phyloP scores from a whole-genome alignment of 2,888 invertebrate genomes.

The Luperina nickerlii region DNA sequence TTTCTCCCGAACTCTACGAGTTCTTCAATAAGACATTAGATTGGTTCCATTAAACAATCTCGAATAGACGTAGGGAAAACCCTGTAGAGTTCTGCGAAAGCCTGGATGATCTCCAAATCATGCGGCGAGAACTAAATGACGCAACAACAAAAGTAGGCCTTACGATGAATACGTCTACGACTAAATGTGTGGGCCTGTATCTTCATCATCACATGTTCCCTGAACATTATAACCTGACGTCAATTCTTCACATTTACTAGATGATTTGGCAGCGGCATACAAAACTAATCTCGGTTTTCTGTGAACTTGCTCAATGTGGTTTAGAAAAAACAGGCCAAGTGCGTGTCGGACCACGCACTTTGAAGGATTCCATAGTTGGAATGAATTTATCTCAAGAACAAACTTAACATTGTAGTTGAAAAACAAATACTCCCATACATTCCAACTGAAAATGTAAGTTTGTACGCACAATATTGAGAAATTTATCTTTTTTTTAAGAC shows the following conservation, averaged over 20 bases:
- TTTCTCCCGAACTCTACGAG: background rate
- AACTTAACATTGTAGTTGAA: too few species aligned
- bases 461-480: too few species aligned
- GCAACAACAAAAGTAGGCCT: constrained; percentile 35
- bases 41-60: constrained; percentile 1
- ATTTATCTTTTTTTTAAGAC: too few species aligned
- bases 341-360: too few species aligned
- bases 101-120: constrained; percentile 53
- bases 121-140: constrained; percentile 35
- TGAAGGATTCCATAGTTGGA: too few species aligned
- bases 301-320: background rate
- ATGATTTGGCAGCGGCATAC: constrained; percentile 3
- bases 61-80: constrained; percentile 35
- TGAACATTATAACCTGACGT: constrained; percentile 5
- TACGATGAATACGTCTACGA: constrained; percentile 17
- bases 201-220: constrained; percentile 23
- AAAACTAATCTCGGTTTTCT: constrained; percentile 9
- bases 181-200: constrained; percentile 1
- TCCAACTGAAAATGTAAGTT: too few species aligned
- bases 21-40: constrained; percentile 5
- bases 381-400: too few species aligned
- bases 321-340: background rate
- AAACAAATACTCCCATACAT: too few species aligned
- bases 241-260: background rate
- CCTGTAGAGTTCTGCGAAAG: constrained; percentile 45